A percentile compares a stretch with the other conserved stretches of the same genome.
These are phyloP conservation scores for Myopa tessellatipennis DNA, from an alignment of 2,888 invertebrate genomes.

Conservation along the genomic window DNA sequence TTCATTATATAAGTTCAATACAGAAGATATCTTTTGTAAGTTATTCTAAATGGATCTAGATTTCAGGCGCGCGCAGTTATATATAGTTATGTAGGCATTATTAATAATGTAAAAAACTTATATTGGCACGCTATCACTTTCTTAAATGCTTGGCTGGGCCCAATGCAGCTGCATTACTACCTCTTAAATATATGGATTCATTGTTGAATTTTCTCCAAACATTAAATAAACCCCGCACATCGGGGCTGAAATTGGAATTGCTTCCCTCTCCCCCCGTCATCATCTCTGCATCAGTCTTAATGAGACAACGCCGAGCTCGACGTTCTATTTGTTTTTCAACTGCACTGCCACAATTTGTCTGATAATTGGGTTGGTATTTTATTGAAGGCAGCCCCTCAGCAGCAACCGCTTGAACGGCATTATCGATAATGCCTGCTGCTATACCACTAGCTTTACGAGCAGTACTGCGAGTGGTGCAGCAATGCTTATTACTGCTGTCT, in stretches of 20 bases:
- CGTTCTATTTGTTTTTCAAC: constrained; percentile 50
- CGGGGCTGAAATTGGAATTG: constrained; percentile 57
- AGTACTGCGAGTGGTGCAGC: constrained; percentile 53
- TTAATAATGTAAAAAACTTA: constrained; percentile 4
- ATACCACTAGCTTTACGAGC: constrained; percentile 34
- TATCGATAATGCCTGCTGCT: constrained; percentile 13
- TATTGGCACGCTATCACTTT: constrained; percentile 52
- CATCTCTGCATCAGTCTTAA: constrained; percentile 60
- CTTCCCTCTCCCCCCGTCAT: constrained; percentile 52
- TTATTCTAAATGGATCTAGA: constrained; percentile 32
- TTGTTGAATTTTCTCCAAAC: constrained; percentile 55
- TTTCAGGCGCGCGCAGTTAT: constrained; percentile 16
- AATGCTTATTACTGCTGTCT: constrained; percentile 54
- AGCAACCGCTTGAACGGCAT: constrained; percentile 45
- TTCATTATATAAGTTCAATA: constrained; percentile 30
- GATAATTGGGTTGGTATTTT: constrained; percentile 35
- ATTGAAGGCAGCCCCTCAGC: constrained; percentile 53
- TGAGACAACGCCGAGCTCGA: constrained; percentile 61
- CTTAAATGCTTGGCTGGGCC: constrained; percentile 55
- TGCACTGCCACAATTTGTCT: constrained; percentile 40
- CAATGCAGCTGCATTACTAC: constrained; percentile 46
- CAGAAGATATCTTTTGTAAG: constrained; percentile 24
- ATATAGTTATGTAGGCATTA: neutral
- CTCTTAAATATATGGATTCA: constrained; percentile 58
- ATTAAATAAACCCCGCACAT: constrained; percentile 54